A percentile compares a stretch with the other conserved stretches of the same genome.
Conservation (phyloP, 1,140 invertebrate species). For the Adoxophyes honmai region DNA sequence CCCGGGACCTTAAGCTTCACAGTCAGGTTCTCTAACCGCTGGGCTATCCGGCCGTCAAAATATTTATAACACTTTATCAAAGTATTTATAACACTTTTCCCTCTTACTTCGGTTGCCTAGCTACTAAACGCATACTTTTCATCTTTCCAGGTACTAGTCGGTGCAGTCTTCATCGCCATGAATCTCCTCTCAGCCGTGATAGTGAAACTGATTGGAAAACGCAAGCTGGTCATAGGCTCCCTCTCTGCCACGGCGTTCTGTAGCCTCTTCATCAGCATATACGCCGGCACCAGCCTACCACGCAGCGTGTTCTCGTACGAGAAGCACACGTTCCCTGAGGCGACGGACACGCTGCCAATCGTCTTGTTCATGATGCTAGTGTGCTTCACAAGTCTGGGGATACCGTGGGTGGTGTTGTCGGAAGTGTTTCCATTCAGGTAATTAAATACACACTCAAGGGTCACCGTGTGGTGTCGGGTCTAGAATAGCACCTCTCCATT, state of each 20-base stretch:
- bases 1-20: too few relatives aligned
- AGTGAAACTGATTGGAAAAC: slow-evolving; percentile 55
- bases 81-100: too few relatives aligned
- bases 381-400: slow-evolving; percentile 52
- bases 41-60: too few relatives aligned
- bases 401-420: slow-evolving; percentile 65
- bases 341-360: slow-evolving; percentile 42
- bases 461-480: too few relatives aligned
- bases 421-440: slow-evolving; percentile 70
- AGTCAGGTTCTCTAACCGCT: too few relatives aligned
- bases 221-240: slow-evolving; percentile 50
- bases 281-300: slow-evolving; percentile 36
- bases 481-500: too few relatives aligned
- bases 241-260: slow-evolving; percentile 44
- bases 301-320: slow-evolving; percentile 56
- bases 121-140: too few relatives aligned
- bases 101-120: too few relatives aligned
- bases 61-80: too few relatives aligned
- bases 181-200: slow-evolving; percentile 48
- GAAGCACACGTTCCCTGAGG: slow-evolving; percentile 43
- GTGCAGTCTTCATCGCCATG: slow-evolving; percentile 50
- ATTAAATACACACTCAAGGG: too few relatives aligned
- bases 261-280: slow-evolving; percentile 49
- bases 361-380: slow-evolving; percentile 54
- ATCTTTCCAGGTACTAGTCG: slow-evolving; percentile 46